Conservation (phyloP, 2,797 vertebrate species). For the Coilia nasus region DNA sequence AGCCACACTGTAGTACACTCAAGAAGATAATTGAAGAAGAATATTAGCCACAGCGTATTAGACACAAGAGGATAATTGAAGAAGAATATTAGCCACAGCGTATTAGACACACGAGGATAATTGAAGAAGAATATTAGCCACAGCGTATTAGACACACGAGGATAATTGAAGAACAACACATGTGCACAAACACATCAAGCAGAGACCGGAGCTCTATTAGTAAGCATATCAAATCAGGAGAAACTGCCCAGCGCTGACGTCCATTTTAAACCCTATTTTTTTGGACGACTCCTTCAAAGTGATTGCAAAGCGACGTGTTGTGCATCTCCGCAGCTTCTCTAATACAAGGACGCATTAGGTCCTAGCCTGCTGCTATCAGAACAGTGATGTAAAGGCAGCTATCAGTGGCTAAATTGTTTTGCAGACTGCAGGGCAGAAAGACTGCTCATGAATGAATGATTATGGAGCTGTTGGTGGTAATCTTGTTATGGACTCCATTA, state of each 20-base stretch:
- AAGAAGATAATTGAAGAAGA: neutral
- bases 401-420: neutral
- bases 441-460: constrained; percentile 21
- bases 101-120: neutral
- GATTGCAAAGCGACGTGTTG: neutral
- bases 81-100: neutral
- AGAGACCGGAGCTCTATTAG: neutral
- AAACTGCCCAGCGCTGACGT: neutral
- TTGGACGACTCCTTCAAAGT: neutral
- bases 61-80: neutral
- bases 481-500: constrained; percentile 3
- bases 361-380: neutral
- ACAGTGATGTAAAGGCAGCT: neutral
- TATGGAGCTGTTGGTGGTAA: constrained; percentile 23
- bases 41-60: no score
- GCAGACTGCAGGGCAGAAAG: neutral
- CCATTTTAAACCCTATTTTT: neutral
- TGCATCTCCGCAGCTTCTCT: neutral
- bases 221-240: neutral
- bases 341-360: neutral
- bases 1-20: neutral
- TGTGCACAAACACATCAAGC: neutral
- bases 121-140: neutral
- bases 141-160: neutral
- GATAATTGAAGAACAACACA: neutral